Evolutionary conservation across 1,140 invertebrate species (phyloP), one percentile per base, ranked within the genome.

Genomic region (Teleogryllus occipitalis): DNA sequence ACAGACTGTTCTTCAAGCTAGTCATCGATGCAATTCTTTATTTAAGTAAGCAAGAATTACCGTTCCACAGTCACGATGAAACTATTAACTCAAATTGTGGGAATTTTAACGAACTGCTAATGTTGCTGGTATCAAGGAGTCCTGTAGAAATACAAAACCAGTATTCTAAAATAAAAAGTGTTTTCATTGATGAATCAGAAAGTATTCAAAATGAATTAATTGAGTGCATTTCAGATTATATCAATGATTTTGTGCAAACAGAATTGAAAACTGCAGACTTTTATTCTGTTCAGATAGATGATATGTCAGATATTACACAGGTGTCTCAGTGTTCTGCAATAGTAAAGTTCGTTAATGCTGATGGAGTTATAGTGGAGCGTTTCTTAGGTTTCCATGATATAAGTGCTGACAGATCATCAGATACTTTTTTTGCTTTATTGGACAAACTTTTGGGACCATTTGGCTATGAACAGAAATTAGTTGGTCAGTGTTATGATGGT

Each of bases 311-410:
- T 72, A 72, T 72, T 15, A 72, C 65, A 72, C 65, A n/a, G 14
- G n/a, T 15, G 14, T 72, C 65, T 72, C 65, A 72, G 65, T 72
- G 65, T 72, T 72, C 65, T 72, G 65, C n/a, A 72, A n/a, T 72
- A 72, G 65, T n/a, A 72, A 72, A n/a, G n/a, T 72, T 15, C 65
- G 14, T 72, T 14, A 72, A 14, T 3, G 14, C 65, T 72, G 65
- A n/a, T n/a, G 65, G 65, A 15, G n/a, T 3, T 72, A 3, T 72
- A 6, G 65, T 72, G 65, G 65, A 72, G n/a, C 14, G 65, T 14
- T 72, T 72, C n/a, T 72, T 72, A 72, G 65, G 65, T 15, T 72
- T 72, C n/a, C n/a, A 72, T n/a, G 6, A 72, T 1, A 14, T 14
- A 15, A 15, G 14, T n/a, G 27, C 1, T 39, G 65, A 72, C n/a